Evolutionary conservation across 2,113 vertebrate genomes (phyloP), one percentile per base, ranked within the genome.

Genomic region (Limnothrissa miodon): DNA sequence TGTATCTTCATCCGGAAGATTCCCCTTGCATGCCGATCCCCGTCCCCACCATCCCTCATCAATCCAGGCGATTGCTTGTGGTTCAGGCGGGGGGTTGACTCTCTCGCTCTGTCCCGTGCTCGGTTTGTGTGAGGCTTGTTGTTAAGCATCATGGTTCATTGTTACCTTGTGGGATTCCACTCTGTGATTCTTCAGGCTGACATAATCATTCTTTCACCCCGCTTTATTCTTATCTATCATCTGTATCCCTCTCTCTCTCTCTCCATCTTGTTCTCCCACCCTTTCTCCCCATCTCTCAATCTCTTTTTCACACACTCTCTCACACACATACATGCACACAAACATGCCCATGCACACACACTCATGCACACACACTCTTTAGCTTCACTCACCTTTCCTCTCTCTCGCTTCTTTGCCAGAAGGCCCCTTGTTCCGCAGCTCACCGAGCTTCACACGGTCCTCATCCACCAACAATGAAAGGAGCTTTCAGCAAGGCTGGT

Each of bases 401-500:
- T 45, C 81, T 79, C 79, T 4, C 79, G 83, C 84, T 33, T 80
- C 81, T 48, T 83, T 85, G 85, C 90, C 74, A 80, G 92, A 89
- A 94, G 93, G 87, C 89, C 90, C 89, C 85, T 90, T 56, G 83
- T 84, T 87, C 87, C 83, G 89, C 90, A 91, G 80, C 78, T 78
- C 82, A 84, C 80, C 45, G 80, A 83, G 78, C 90, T 92, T 92
- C 91, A 90, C 89, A 87, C 92, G 92, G 91, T 96, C 95, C 96
- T 95, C 95, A 93, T 93, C 93, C 93, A 74, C 94, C 94, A 95
- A 95, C 95, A 95, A 96, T 94, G 92, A 93, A 88, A 95, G 95
- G 88, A 94, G 93, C 93, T 96, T 97, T 97, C 96, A 96, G 96
- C 95, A 96, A 98, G 97, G 97, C 94, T 99, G 97, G 96, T 97